These are phyloP conservation scores for Diarsia mendica DNA, from an alignment of 2,888 invertebrate genomes.

Conservation along the genomic window DNA sequence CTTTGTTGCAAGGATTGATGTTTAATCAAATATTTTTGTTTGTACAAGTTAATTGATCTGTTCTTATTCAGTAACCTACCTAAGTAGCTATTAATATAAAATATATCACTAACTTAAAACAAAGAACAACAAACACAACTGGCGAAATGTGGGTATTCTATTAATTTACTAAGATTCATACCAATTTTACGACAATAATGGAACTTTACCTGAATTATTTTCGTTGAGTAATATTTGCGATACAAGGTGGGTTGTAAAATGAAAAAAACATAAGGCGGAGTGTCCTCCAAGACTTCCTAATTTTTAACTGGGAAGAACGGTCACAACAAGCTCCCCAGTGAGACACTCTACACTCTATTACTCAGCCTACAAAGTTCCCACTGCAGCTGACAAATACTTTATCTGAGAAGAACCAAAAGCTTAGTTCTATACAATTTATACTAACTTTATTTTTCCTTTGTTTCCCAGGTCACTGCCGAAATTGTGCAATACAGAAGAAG, in stretches of 20 bases:
- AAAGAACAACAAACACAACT: too few relatives aligned
- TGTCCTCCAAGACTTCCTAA: background rate
- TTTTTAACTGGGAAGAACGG: background rate
- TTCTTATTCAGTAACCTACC: too few relatives aligned
- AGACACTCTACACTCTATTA: background rate
- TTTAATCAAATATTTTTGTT: too few relatives aligned
- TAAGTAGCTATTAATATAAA: too few relatives aligned
- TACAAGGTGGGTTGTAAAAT: background rate
- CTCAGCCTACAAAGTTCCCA: background rate
- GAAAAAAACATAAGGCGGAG: background rate
- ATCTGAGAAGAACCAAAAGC: background rate
- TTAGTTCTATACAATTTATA: background rate
- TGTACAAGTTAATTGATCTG: too few relatives aligned
- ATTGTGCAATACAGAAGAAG: constrained; percentile 98
- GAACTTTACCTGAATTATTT: background rate
- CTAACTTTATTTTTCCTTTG: background rate
- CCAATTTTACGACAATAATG: background rate
- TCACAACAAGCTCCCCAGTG: background rate
- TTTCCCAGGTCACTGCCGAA: constrained; percentile 97
- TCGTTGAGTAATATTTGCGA: background rate
- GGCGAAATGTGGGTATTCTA: too few relatives aligned
- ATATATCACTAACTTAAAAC: too few relatives aligned
- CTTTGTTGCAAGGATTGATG: background rate
- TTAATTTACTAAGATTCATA: too few relatives aligned
- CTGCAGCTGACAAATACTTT: background rate